A percentile compares a stretch with the other conserved stretches of the same genome.
Conservation (phyloP, 2,888 invertebrate species). For the Drosophila flavopinicola region DNA sequence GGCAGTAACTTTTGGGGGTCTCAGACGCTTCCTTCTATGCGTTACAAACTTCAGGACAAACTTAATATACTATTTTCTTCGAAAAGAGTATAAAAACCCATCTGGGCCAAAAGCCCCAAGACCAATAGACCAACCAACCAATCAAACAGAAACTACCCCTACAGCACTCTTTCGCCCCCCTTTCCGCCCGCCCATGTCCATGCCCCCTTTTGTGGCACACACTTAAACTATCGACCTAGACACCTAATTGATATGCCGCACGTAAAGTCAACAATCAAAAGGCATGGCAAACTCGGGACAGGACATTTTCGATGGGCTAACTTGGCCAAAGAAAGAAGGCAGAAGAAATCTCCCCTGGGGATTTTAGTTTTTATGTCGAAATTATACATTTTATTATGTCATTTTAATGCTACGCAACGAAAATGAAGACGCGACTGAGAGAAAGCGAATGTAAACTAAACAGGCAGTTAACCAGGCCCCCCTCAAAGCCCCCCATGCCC, state of each 20-base stretch:
- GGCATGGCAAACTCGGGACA: too few relatives aligned
- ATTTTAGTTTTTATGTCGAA: constrained; percentile 70
- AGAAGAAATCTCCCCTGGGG: constrained; percentile 55
- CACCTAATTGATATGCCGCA: constrained; percentile 70
- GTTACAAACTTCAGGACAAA: too few relatives aligned
- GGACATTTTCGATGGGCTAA: too few relatives aligned
- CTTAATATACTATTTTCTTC: too few relatives aligned
- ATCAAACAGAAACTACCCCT: constrained; percentile 3
- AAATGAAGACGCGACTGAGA: constrained; percentile 1
- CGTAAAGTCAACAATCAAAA: constrained; percentile 62
- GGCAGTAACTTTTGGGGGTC: too few relatives aligned
- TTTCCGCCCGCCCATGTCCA: too few relatives aligned
- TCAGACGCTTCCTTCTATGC: too few relatives aligned
- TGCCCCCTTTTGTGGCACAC: constrained; percentile 20
- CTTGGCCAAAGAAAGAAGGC: constrained; percentile 5
- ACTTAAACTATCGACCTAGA: constrained; percentile 68
- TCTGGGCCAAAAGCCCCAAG: constrained; percentile 23
- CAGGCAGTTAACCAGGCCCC: constrained; percentile 38
- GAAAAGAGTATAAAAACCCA: too few relatives aligned
- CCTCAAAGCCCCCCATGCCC: not conserved
- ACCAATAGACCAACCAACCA: constrained; percentile 17
- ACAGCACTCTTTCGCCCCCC: not conserved
- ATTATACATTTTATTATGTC: constrained; percentile 77
- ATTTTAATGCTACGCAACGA: constrained; percentile 57
- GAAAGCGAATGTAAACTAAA: constrained; percentile 56